Evolutionary conservation across 2,888 invertebrate genomes (phyloP), one percentile per base, ranked within the genome.

Genomic region (Spialia ferax): DNA sequence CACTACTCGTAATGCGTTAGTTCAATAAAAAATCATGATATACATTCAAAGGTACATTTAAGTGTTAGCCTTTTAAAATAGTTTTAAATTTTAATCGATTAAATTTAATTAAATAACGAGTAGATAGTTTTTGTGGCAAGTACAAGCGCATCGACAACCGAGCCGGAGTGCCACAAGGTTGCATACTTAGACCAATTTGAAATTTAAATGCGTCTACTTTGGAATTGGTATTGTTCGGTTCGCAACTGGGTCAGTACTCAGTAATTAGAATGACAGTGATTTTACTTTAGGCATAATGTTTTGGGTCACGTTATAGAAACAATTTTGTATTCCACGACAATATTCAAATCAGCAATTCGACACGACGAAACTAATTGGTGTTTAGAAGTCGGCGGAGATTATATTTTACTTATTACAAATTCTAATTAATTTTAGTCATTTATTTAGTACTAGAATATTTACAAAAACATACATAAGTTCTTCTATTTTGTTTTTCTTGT

Each of bases 161-260:
- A 79, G 76, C 75, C 79, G 80, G 78, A 71, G 77, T 80, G 73
- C 77, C 71, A 67, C 85, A 84, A 84, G 83, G 82, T 73, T 75
- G 76, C 70, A 69, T 68, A 70, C 76, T 79, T 68, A 75, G 77
- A 48, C 73, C 77, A 75, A 86, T 87, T 85, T 87, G 81, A 83
- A 82, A 83, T 86, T 83, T 81, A 85, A 87, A 87, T 85, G 70
- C 70, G 76, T 75, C 78, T 78, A 79, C 74, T 78, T 77, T 70
- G 71, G 73, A 76, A 75, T 73, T 71, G 60, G 65, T 66, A 71
- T 72, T 73, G 75, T 75, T 73, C 63, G 57, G 66, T 73, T 74
- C 70, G 78, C 73, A 77, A 77, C 74, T 77, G 72, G 77, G 76
- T 63, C 77, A 71, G 67, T 76, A 75, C 76, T 63, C 77, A 71